Conservation (phyloP, 2,113 vertebrate species). For the Nibea albiflora region DNA sequence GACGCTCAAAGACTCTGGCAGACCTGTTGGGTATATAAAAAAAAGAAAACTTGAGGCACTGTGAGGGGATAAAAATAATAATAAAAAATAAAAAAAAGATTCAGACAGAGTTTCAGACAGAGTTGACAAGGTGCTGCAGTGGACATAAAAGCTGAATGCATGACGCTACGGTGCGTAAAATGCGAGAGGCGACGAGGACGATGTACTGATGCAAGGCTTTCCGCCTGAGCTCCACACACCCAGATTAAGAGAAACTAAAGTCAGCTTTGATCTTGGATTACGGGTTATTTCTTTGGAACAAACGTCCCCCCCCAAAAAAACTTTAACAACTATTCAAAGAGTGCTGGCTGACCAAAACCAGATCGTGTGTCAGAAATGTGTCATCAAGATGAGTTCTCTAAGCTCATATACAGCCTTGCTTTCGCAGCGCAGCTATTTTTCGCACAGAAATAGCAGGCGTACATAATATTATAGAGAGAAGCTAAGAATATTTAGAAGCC, state of each 20-base stretch:
- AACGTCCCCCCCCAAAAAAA: not conserved
- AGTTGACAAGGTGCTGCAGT: not conserved
- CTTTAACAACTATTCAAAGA: not conserved
- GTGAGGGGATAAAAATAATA: constrained; percentile 27
- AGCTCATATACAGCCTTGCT: too few species aligned
- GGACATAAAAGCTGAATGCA: constrained; percentile 5
- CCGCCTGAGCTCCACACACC: constrained; percentile 25
- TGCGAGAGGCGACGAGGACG: constrained; percentile 5
- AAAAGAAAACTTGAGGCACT: constrained; percentile 36
- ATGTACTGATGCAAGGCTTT: constrained; percentile 33
- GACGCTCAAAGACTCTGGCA: constrained; percentile 93
- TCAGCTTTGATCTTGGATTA: constrained; percentile 61
- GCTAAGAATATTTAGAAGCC: too few species aligned
- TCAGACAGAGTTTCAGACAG: not conserved
- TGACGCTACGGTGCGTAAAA: constrained; percentile 16
- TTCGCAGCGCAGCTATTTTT: too few species aligned
- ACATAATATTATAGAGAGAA: too few species aligned
- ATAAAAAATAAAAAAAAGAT: too few species aligned
- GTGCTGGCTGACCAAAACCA: not conserved
- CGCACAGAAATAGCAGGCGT: too few species aligned
- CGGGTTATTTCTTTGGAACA: not conserved
- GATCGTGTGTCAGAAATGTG: too few species aligned
- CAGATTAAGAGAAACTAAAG: constrained; percentile 43
- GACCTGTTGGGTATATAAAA: constrained; percentile 83
- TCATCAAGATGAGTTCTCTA: too few species aligned